Base-by-base conservation (phyloP, 1,140 invertebrate genomes). In the Zaprionus lachaisei region DNA sequence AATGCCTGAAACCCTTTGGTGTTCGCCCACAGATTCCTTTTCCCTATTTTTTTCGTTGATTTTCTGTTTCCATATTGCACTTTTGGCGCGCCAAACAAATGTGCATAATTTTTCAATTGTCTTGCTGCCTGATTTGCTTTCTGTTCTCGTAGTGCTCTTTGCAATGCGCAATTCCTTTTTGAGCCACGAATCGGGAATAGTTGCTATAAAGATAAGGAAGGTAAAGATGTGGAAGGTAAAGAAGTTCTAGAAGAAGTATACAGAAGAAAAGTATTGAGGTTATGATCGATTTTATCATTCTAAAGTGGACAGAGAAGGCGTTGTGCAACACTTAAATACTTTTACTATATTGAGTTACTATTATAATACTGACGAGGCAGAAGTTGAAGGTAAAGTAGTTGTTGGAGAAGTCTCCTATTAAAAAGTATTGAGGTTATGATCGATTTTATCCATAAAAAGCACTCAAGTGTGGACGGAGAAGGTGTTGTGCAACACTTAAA, bases 71-170 rank as follows among this genome's bases (percentile, higher is more conserved):
- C 83, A 87, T 86, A 85, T 85, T 86, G 82, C 79, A 44, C 31
- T 74, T 70, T 72, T 60, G 56, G 76, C 64, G n/a, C 63, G 81
- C 47, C 61, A 57, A 51, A 57, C 79, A 69, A 86, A 87, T 87
- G 83, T 72, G 77, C 84, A 87, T 87, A 87, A 87, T 87, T 87
- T 89, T 87, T 87, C 83, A 83, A 81, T 87, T 87, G 81, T 74
- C 77, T 74, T 76, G 41, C 41, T 3, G 11, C 41, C 41, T 47
- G 41, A 47, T 47, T 47, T 47, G 41, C n/a, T 17, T 17, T 47
- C 41, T 17, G n/a, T 47, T 47, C n/a, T 47, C 41, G 41, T 47
- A 47, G 7, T 17, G 41, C 41, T 44, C 7, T 7, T 17, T 44
- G 41, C 41, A 17, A 44, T 44, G 41, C 15, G 2, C 15, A 44